Base-by-base conservation (phyloP, 2,113 vertebrate genomes). In the Semnornis frantzii region DNA sequence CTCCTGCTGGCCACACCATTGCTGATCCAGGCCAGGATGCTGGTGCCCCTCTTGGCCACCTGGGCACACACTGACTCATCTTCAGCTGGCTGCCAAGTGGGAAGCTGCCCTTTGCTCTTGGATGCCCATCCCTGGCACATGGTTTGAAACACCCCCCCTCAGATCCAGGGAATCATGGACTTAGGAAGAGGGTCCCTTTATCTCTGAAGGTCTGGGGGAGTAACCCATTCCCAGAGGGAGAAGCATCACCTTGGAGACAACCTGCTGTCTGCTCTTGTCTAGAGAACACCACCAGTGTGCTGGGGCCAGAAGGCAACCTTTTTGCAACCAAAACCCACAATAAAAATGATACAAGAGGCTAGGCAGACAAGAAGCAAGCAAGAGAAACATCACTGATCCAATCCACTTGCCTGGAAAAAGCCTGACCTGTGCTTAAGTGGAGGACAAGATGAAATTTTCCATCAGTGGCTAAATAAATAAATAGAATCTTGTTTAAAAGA, bases 401-500 rank as follows among this genome's bases (percentile, higher is more conserved):
- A 76, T 79, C 33, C 0, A 4, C 82, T 78, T 89, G 90, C 92
- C 84, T 68, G 76, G 79, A 87, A 96, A 94, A 92, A 92, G 55
- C 37, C 37, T 77, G 33, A 91, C 59, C 60, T 28, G 60, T 75
- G 60, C 16, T 92, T 88, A 90, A 87, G 42, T 15, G 8, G 55
- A 91, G 8, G 68, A 91, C 48, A 84, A 91, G 65, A 2, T 44
- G 82, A 93, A 95, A 91, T 82, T 90, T 87, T 89, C 89, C 86
- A 89, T 86, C 90, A 88, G 42, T 23, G 33, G 2, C 50, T 52
- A 52, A 52, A 52, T 24, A 52, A 0, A 25, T 3, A 8, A 42
- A 34, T 33, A 37, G 10, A 14, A 10, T 21, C 31, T 79, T 74
- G 19, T 87, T 93, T 83, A 93, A 70, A 89, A 89, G 76, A 87